These are phyloP conservation scores for Scalopus aquaticus DNA, from an alignment of 2,113 vertebrate genomes.

Conservation along the genomic window DNA sequence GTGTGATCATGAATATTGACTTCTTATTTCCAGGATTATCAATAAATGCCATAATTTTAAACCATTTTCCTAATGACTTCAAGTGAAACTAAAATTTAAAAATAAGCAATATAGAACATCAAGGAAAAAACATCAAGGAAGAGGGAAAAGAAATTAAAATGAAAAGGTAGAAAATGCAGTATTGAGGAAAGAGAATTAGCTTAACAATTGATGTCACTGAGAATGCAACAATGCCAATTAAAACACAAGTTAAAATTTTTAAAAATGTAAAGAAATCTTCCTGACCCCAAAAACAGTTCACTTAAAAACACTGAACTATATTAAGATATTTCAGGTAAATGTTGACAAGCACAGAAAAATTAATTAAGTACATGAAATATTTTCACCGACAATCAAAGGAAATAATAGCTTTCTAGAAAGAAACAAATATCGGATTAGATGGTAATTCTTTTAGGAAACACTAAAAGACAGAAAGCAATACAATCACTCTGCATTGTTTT, in stretches of 20 bases:
- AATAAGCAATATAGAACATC: background rate
- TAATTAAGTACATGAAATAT: background rate
- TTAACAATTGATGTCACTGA: background rate
- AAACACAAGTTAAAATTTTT: background rate
- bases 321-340: conserved; percentile 17
- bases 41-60: conserved; percentile 12
- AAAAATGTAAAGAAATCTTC: background rate
- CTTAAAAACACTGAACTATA: background rate
- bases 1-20: background rate
- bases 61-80: background rate
- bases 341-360: background rate
- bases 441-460: background rate
- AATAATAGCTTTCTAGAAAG: background rate
- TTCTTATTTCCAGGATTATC: background rate
- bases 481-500: background rate
- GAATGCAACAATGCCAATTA: background rate
- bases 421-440: background rate
- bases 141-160: background rate
- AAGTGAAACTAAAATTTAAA: background rate
- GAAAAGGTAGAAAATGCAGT: background rate
- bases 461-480: background rate
- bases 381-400: background rate
- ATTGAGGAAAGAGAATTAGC: background rate
- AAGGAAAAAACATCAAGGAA: background rate
- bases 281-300: background rate